Evolutionary conservation across 2,113 vertebrate species (phyloP).

Genomic region (Myrmecobius fasciatus): DNA sequence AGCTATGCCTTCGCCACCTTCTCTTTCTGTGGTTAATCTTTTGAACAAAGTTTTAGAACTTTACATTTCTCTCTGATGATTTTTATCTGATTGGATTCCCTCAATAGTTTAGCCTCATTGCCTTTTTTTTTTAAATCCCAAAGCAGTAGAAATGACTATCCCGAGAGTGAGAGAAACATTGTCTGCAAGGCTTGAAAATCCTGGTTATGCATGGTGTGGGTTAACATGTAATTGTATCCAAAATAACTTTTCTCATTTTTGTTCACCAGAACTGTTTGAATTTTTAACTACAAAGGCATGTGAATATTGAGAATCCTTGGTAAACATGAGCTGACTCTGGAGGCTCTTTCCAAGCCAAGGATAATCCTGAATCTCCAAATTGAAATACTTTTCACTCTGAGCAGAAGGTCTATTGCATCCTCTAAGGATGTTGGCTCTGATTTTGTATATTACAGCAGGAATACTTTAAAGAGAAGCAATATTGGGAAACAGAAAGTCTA

Average conservation of each 20-base stretch:
- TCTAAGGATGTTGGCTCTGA: not conserved
- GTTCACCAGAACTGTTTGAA: not conserved
- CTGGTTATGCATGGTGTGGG: not conserved
- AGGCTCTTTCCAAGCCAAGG: not conserved
- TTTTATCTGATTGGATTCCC: not conserved
- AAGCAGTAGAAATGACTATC: not conserved
- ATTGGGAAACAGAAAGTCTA: not conserved
- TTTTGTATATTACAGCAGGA: not conserved
- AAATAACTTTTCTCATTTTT: not conserved
- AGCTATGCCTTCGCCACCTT: not conserved
- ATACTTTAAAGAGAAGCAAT: not conserved
- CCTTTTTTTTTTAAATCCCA: not conserved
- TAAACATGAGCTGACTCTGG: slow-evolving; percentile 26
- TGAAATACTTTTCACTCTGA: not conserved
- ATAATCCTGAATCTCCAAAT: slow-evolving; percentile 25
- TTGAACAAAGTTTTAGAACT: not conserved
- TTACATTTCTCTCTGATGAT: not conserved
- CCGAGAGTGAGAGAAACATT: not conserved
- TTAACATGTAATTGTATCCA: not conserved
- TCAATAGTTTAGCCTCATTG: not conserved
- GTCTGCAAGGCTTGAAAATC: not conserved
- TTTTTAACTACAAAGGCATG: not conserved
- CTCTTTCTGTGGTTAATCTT: not conserved
- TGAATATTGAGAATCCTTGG: not conserved
- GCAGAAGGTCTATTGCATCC: not conserved